Evolutionary conservation across 2,797 vertebrate species (phyloP).

Genomic region (Diplodus puntazzo): DNA sequence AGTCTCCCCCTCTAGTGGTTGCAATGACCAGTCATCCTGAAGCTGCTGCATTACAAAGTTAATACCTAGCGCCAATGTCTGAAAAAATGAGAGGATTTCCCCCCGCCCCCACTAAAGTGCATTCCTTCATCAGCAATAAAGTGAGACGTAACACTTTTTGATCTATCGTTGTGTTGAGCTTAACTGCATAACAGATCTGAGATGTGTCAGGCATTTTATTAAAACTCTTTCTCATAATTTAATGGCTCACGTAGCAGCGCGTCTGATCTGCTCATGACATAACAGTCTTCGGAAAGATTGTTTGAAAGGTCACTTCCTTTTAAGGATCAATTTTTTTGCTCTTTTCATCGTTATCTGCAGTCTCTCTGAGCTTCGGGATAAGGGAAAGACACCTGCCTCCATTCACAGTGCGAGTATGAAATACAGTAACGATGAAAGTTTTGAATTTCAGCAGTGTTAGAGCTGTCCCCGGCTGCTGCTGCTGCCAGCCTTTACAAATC

Average conservation of each 20-base stretch:
- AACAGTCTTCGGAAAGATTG: not conserved
- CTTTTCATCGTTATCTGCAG: not conserved
- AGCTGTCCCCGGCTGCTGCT: constrained; percentile 33
- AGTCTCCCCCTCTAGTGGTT: constrained; percentile 78
- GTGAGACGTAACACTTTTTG: not conserved
- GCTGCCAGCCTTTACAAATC: constrained; percentile 62
- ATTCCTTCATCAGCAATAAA: not conserved
- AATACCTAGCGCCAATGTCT: not conserved
- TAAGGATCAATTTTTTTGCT: not conserved
- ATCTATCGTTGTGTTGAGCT: not conserved
- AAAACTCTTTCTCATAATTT: not conserved
- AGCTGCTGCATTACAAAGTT: not conserved
- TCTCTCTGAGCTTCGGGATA: not conserved
- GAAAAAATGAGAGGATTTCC: too few relatives aligned
- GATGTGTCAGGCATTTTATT: not conserved
- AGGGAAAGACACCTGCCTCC: not conserved
- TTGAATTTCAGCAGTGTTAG: constrained; percentile 36
- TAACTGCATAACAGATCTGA: not conserved
- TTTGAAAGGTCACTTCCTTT: not conserved
- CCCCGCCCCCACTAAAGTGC: not conserved
- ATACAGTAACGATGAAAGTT: constrained; percentile 24
- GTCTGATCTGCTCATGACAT: not conserved
- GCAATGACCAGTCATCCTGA: constrained; percentile 19
- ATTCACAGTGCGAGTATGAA: not conserved
- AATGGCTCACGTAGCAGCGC: not conserved